Conservation (phyloP, 1,140 invertebrate species). For the Samia ricini region DNA sequence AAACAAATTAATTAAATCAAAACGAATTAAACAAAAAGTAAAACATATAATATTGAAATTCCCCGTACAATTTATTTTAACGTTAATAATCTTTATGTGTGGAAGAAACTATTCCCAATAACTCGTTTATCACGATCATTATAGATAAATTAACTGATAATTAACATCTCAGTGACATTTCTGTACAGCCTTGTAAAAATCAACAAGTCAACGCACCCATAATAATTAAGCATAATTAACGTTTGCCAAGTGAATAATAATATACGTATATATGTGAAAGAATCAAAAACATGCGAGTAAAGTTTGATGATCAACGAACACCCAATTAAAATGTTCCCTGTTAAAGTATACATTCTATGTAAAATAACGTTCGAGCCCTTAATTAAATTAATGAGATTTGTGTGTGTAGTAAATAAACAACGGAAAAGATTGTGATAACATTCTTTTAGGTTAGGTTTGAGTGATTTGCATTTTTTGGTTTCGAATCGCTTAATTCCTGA, state of each 20-base stretch:
- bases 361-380: background rate
- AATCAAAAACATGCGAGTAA: background rate
- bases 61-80: background rate
- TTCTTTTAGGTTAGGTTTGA: background rate
- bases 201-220: background rate
- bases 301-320: background rate
- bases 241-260: background rate
- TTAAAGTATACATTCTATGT: background rate
- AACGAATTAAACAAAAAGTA: background rate
- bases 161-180: slow-evolving; percentile 1
- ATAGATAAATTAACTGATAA: background rate
- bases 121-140: background rate
- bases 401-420: background rate
- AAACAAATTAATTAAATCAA: background rate
- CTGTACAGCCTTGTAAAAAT: background rate
- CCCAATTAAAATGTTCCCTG: background rate
- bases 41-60: background rate
- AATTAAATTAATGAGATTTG: background rate
- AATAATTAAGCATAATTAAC: background rate
- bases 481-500: too few relatives aligned
- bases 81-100: background rate
- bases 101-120: background rate
- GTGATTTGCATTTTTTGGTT: background rate
- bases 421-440: background rate
- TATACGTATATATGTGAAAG: background rate